These are phyloP conservation scores for Ciconia stormi DNA, from an alignment of 2,113 vertebrate species.

Conservation along the genomic window DNA sequence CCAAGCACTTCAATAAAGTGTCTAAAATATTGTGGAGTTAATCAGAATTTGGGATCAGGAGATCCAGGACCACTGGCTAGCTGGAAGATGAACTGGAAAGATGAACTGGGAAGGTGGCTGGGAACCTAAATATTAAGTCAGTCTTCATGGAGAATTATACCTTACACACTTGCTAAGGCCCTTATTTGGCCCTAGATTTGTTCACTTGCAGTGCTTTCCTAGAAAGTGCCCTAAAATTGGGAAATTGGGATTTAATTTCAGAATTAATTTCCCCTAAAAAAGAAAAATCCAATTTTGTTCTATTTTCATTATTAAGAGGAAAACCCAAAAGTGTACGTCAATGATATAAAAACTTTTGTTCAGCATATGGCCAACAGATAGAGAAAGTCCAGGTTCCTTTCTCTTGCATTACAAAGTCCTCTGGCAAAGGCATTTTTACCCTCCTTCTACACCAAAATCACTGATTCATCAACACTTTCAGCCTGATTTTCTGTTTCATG, in stretches of 20 bases:
- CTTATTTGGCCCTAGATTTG: background rate
- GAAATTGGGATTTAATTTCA: background rate
- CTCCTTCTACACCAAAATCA: background rate
- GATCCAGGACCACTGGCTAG: background rate
- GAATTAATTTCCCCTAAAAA: background rate
- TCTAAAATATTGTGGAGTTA: background rate
- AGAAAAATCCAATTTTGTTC: background rate
- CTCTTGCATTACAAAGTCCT: background rate
- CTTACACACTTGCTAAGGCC: background rate
- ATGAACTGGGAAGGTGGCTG: too few relatives aligned
- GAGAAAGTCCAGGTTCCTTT: background rate
- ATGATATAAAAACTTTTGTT: background rate
- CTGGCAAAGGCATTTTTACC: background rate
- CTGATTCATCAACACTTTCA: background rate
- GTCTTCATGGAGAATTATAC: background rate
- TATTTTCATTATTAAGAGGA: background rate
- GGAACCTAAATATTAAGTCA: background rate
- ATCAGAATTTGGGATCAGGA: background rate
- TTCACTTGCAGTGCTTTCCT: background rate
- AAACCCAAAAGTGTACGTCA: background rate
- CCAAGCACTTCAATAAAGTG: background rate
- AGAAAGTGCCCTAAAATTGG: background rate
- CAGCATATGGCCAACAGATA: background rate
- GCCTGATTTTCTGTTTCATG: background rate
- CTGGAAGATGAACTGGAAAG: background rate